A percentile compares a stretch with the other conserved stretches of the same genome.
phyloP scores from a whole-genome alignment of 2,888 invertebrate genomes.

The Trichacis sp. region DNA sequence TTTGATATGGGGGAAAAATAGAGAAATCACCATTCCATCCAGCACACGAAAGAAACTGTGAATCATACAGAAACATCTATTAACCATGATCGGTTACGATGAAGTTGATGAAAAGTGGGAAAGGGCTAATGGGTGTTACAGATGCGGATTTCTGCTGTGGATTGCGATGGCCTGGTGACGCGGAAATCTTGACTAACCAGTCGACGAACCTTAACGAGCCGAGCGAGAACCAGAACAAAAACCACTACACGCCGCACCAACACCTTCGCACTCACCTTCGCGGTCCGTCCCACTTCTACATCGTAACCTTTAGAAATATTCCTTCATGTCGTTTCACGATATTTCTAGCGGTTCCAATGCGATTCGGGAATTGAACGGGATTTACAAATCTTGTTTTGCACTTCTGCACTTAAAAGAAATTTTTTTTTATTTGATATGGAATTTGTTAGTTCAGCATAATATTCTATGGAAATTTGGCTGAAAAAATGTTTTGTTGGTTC shows the following conservation, averaged over 20 bases:
- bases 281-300: constrained; percentile 64
- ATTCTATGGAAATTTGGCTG: too few relatives aligned
- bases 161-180: constrained; percentile 83
- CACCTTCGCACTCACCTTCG: constrained; percentile 68
- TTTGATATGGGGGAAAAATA: background rate
- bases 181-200: constrained; percentile 68
- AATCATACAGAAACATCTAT: background rate
- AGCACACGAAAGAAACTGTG: background rate
- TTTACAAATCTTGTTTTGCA: too few relatives aligned
- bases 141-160: constrained; percentile 93
- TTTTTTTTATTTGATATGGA: too few relatives aligned
- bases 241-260: constrained; percentile 67
- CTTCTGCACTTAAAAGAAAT: too few relatives aligned
- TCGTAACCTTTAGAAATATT: constrained; percentile 49
- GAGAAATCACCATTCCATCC: background rate
- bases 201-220: constrained; percentile 60
- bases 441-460: too few relatives aligned
- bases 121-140: constrained; percentile 75
- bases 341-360: too few relatives aligned
- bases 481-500: too few relatives aligned
- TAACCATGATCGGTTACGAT: background rate
- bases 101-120: constrained; percentile 47
- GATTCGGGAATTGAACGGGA: too few relatives aligned
- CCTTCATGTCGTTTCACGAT: constrained; percentile 29
- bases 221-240: constrained; percentile 63